Evolutionary conservation across 23 tunicate genomes (phyloP), one percentile per base, ranked within the genome.

Genomic region (Halocynthia roretzi): DNA sequence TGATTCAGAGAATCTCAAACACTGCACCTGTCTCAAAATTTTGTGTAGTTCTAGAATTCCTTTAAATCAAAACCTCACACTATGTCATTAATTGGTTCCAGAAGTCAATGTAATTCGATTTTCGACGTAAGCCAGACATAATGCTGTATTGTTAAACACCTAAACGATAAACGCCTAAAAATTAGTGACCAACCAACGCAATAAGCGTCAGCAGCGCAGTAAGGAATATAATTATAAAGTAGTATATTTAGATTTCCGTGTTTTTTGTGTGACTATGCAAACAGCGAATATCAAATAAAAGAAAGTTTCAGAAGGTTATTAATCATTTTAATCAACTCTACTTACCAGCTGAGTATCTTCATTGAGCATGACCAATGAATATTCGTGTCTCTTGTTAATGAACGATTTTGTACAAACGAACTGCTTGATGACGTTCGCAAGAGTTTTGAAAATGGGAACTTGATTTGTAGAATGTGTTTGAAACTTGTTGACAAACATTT

Each of bases 321-420:
- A 15, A 15, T 60, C 64, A 15, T 60, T 15, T n/a, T n/a, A n/a
- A n/a, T n/a, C n/a, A n/a, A n/a, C n/a, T 60, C 17, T 60, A 60
- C 17, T 70, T 69, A 85, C 86, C 80, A 90, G 53, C 53, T 90
- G 90, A 8, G 90, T 77, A 50, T 80, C 84, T n/a, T 90, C 84
- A 55, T 85, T 81, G 4, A 90, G 71, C 75, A 90, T 50, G 8
- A 90, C 67, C 8, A 90, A 75, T 0, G 97, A 85, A 56, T 61
- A 90, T 64, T 90, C 81, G 81, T 90, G 89, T 8, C 68, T 69
- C 31, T 76, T 81, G 62, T 85, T 78, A 22, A 90, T 69, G 48
- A 61, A 77, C 8, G 84, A 83, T 71, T 90, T 90, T 54, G 90
- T 85, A 74, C 74, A 64, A 9, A 90, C 78, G 79, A 90, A 90